These are phyloP conservation scores for Oreochromis niloticus DNA, from an alignment of 2,113 vertebrate species.

Conservation along the genomic window DNA sequence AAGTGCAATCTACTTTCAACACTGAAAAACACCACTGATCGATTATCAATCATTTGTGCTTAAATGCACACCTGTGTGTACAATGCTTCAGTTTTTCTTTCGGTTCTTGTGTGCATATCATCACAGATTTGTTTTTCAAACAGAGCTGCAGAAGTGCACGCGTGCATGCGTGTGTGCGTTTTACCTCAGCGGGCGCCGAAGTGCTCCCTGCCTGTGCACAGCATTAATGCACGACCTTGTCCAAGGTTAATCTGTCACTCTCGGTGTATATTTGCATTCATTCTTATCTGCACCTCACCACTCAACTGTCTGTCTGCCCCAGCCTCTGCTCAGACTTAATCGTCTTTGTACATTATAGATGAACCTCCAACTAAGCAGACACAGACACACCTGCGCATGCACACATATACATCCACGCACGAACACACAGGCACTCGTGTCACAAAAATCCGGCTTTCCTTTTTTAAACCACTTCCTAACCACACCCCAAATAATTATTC, in stretches of 20 bases:
- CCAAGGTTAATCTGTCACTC: constrained; percentile 79
- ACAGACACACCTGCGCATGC: background rate
- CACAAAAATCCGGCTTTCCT: background rate
- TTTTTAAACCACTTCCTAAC: background rate
- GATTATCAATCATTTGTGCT: constrained; percentile 1
- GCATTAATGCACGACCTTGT: constrained; percentile 68
- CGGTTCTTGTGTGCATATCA: background rate
- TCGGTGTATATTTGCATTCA: constrained; percentile 75
- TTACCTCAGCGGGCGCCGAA: constrained; percentile 22
- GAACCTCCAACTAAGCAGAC: constrained; percentile 49
- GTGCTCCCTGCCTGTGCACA: constrained; percentile 39
- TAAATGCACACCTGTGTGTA: background rate
- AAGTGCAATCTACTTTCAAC: background rate
- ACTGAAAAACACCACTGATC: background rate
- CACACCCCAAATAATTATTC: background rate
- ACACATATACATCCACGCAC: background rate
- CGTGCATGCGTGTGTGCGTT: background rate
- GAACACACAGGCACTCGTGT: background rate
- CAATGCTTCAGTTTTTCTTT: background rate
- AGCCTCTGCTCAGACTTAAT: constrained; percentile 67
- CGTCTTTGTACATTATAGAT: constrained; percentile 74
- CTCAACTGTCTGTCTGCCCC: constrained; percentile 65
- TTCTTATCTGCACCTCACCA: constrained; percentile 74
- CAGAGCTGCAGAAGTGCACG: background rate
- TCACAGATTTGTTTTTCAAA: background rate